Base-by-base conservation (phyloP, 53 echinoderm and acorn worm genomes). In the Echinometra lucunter region DNA sequence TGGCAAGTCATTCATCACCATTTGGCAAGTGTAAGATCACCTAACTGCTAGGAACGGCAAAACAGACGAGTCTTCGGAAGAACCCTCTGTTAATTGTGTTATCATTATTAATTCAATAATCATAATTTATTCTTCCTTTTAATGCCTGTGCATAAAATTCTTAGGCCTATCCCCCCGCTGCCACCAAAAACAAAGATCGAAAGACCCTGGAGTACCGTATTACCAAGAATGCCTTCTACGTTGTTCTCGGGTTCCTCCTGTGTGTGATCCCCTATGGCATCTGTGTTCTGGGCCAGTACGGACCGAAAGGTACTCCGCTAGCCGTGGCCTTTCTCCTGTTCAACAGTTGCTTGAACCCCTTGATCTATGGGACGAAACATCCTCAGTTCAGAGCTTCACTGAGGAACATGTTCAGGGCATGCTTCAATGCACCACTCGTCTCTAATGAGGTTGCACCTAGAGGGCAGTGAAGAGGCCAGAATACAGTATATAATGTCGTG, bases 311-410 rank as follows among this genome's bases (percentile, higher is more conserved):
- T 37, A 63, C 67, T 5, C 94, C 94, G 42, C 44, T 94, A 28
- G 94, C 12, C 0, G 27, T 58, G 58, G 85, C 82, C 44, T 83
- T 83, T 37, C 82, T 94, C 27, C 42, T 94, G 37, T 94, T 94
- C 66, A 94, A 94, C 94, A 83, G 58, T 82, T 94, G 94, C 87
- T 45, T 94, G 0, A 94, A 94, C 85, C 94, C 94, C 19, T 42
- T 94, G 1, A 94, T 94, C 94, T 94, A 94, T 58, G 94, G 94
- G 11, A 94, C 94, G 5, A 94, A 94, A 58, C 94, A 94, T 42
- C 94, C 94, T 57, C 94, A 94, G 60, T 94, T 94, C 58, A 55
- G 82, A 23, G 38, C 37, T 2, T 78, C 93, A 4, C 10, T 93
- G 47, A 57, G n/a, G 37, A 93, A 81, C 13, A 2, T 93, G 23